Conservation (phyloP, 2,113 vertebrate species). For the Myotis davidii region DNA sequence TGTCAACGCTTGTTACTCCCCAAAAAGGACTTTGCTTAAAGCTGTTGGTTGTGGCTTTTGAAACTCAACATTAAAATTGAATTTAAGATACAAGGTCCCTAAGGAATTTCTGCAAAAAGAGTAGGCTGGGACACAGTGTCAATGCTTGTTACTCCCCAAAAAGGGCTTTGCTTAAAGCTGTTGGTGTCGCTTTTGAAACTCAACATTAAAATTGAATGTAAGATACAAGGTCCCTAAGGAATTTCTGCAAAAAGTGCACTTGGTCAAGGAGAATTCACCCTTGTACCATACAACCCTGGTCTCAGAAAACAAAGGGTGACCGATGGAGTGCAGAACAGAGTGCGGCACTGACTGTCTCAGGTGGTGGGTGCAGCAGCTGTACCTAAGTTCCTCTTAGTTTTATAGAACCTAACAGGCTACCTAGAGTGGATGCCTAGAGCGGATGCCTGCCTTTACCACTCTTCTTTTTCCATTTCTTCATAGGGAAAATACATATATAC, state of each 20-base stretch:
- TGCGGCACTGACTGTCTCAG: not conserved
- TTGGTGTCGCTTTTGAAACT: conserved; percentile 34
- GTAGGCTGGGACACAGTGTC: not conserved
- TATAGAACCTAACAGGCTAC: not conserved
- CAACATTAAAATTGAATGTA: not conserved
- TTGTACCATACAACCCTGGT: not conserved
- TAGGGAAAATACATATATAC: not conserved
- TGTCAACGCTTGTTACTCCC: not conserved
- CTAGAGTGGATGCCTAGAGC: not conserved
- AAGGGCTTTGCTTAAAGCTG: not conserved
- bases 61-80: conserved; percentile 20
- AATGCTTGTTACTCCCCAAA: not conserved
- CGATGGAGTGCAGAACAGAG: not conserved
- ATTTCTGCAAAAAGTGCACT: not conserved
- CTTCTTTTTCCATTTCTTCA: not conserved
- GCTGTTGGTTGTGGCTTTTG: conserved; percentile 17
- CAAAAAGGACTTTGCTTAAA: not conserved
- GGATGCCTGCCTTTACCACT: not conserved
- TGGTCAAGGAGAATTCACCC: conserved; percentile 2
- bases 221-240: not conserved
- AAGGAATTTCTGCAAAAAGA: conserved; percentile 19
- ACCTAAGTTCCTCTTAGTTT: not conserved
- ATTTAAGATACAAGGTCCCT: not conserved
- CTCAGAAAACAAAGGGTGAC: not conserved
- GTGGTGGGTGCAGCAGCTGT: no score